Conservation (phyloP, 2,113 vertebrate species). For the Muntiacus muntjak region DNA sequence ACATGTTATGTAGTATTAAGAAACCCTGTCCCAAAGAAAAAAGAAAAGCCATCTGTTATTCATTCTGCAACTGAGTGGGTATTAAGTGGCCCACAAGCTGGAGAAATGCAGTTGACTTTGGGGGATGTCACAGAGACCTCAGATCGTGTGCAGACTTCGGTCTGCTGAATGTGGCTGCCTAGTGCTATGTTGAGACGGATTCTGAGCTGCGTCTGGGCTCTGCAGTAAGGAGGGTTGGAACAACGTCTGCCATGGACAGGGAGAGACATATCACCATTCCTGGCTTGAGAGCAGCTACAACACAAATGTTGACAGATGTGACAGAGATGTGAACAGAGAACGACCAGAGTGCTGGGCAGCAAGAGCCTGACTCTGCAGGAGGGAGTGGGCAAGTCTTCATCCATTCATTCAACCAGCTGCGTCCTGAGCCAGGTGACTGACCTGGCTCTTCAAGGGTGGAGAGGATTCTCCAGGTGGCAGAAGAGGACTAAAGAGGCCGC, state of each 20-base stretch:
- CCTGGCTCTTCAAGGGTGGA: background rate
- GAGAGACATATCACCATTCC: fast-evolving
- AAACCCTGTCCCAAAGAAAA: background rate
- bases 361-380: background rate
- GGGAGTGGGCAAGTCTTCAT: background rate
- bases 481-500: background rate
- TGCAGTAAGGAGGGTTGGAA: background rate
- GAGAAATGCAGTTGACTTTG: background rate
- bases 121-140: background rate
- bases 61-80: background rate
- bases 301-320: background rate
- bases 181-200: background rate
- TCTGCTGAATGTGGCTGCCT: background rate
- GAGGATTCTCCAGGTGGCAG: background rate
- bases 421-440: background rate
- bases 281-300: background rate
- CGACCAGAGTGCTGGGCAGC: background rate
- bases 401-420: background rate
- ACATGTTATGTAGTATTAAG: background rate
- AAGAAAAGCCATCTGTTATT: background rate
- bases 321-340: background rate
- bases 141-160: background rate
- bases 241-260: fast-evolving
- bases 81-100: background rate
- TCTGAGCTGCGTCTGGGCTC: background rate